Conservation (phyloP, 37 sponge, comb jelly and placozoan species). For the Cliona cf. orientalis region DNA sequence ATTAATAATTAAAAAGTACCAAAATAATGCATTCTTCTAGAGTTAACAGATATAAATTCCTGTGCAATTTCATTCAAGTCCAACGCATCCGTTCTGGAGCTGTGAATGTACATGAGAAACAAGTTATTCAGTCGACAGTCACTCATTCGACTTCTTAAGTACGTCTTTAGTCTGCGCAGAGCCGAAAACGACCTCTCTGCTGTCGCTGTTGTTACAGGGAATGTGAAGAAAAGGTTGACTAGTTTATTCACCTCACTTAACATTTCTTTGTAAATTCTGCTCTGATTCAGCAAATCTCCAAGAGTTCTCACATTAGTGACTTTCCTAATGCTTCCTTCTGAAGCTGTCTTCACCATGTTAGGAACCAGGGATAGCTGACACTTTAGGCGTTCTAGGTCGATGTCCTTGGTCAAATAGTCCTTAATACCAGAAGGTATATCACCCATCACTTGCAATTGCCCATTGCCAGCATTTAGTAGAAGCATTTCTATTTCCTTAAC, state of each 20-base stretch:
- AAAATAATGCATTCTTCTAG: no score
- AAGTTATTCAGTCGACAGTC: constrained; percentile 33
- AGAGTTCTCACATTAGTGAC: constrained; percentile 37
- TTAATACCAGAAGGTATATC: not conserved
- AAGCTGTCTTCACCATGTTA: constrained; percentile 20
- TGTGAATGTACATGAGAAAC: constrained; percentile 31
- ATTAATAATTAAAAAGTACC: no score
- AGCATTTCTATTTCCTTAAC: constrained; percentile 11
- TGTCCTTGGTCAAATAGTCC: not conserved
- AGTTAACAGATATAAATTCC: no score
- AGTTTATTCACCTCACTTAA: constrained; percentile 26
- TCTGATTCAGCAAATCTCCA: constrained; percentile 2
- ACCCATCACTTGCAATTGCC: not conserved
- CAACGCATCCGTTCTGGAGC: no score
- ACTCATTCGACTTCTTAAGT: constrained; percentile 9
- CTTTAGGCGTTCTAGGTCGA: constrained; percentile 1
- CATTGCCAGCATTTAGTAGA: constrained; percentile 15
- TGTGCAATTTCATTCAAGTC: no score
- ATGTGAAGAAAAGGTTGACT: not conserved
- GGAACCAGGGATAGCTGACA: constrained; percentile 15
- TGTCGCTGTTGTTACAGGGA: constrained; percentile 19
- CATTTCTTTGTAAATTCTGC: constrained; percentile 30
- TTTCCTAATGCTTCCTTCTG: not conserved
- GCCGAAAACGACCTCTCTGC: constrained; percentile 37
- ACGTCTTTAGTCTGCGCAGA: constrained; percentile 29